Conservation (phyloP, 2,797 vertebrate species). For the Myotis findleyi region DNA sequence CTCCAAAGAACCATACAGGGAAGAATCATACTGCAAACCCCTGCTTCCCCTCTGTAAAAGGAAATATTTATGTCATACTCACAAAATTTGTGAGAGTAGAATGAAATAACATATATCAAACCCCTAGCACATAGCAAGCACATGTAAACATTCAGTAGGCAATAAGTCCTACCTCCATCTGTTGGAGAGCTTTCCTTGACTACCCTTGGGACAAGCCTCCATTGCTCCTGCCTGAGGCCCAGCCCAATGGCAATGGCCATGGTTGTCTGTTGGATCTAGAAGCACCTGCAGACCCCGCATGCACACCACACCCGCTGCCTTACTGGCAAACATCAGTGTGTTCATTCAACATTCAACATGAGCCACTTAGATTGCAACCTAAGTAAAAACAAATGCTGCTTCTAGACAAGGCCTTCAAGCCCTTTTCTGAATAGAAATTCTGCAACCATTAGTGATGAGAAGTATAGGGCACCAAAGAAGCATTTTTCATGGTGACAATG, state of each 20-base stretch:
- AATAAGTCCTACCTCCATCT: too few relatives aligned
- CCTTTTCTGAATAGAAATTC: not conserved
- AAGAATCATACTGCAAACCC: not conserved
- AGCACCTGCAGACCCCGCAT: not conserved
- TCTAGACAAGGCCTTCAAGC: not conserved
- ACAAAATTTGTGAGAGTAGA: not conserved
- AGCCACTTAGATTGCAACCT: not conserved
- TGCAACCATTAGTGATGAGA: not conserved
- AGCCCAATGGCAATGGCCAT: not conserved
- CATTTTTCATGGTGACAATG: not conserved
- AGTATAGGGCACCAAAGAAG: not conserved
- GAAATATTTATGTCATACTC: not conserved
- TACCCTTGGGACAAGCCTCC: not conserved
- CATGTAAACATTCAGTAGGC: accelerated
- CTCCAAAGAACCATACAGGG: not conserved
- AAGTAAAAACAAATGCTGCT: not conserved
- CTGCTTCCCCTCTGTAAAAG: not conserved
- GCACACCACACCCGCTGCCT: too few relatives aligned
- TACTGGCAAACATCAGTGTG: not conserved
- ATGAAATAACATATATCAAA: not conserved
- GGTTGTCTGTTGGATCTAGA: not conserved
- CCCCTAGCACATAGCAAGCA: accelerated
- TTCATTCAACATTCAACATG: not conserved
- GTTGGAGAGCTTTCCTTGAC: not conserved
- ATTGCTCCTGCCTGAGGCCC: accelerated